Conservation (phyloP, 2,797 vertebrate genomes). For the Gouania willdenowi region DNA sequence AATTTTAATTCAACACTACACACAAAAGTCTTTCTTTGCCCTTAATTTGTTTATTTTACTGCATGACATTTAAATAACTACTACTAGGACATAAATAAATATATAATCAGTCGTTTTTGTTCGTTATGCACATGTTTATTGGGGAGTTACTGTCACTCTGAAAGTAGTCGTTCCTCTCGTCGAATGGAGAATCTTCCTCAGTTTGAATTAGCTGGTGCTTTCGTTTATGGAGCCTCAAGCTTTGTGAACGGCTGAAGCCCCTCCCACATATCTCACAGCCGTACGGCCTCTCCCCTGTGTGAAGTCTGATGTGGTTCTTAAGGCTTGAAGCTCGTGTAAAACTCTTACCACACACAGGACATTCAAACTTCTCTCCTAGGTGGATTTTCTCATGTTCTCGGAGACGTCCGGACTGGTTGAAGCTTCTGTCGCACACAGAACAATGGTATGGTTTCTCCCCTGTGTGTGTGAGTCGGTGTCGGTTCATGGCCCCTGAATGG, state of each 20-base stretch:
- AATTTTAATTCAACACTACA: conserved; percentile 10
- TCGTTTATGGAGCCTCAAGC: conserved; percentile 64
- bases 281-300: conserved; percentile 70
- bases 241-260: conserved; percentile 71
- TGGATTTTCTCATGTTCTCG: conserved; percentile 70
- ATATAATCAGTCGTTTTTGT: conserved; percentile 50
- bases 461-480: conserved; percentile 68
- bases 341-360: conserved; percentile 67
- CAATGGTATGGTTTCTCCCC: conserved; percentile 69
- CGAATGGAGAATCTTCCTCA: conserved; percentile 31
- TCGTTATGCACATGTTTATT: conserved; percentile 58
- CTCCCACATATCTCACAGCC: conserved; percentile 63
- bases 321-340: conserved; percentile 67
- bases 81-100: conserved; percentile 15
- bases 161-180: conserved; percentile 39
- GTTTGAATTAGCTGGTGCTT: conserved; percentile 46
- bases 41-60: conserved; percentile 7
- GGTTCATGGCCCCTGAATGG: conserved; percentile 69
- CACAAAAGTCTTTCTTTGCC: conserved; percentile 33
- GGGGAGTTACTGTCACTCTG: conserved; percentile 56
- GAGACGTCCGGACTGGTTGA: conserved; percentile 69
- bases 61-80: conserved; percentile 8
- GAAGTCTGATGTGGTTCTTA: conserved; percentile 70
- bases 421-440: conserved; percentile 58
- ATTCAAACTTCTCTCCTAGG: conserved; percentile 69